A percentile compares a stretch with the other conserved stretches of the same genome.
Conservation (phyloP, 2,888 invertebrate species). For the Tenthredo mesomela region DNA sequence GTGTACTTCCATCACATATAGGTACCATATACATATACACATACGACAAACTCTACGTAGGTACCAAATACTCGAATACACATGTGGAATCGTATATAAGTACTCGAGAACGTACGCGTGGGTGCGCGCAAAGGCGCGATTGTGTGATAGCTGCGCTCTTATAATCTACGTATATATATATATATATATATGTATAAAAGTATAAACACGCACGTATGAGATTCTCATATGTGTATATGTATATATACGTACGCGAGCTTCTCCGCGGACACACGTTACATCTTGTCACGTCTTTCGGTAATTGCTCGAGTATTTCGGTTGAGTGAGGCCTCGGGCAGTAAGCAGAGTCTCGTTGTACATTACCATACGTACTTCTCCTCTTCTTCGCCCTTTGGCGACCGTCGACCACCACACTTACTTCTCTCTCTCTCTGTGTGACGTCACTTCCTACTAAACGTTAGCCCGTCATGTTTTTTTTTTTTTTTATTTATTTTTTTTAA, state of each 20-base stretch:
- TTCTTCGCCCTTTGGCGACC: constrained; percentile 22
- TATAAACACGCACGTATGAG: background rate
- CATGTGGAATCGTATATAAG: background rate
- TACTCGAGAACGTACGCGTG: constrained; percentile 22
- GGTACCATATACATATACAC: background rate
- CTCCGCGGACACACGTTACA: constrained; percentile 29
- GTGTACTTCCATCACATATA: background rate
- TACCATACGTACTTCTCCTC: constrained; percentile 44
- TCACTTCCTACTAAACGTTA: constrained; percentile 74
- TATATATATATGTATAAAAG: too few species aligned
- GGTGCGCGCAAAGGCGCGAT: constrained; percentile 37
- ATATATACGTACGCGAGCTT: background rate
- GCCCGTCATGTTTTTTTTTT: constrained; percentile 57
- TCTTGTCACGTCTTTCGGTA: constrained; percentile 54
- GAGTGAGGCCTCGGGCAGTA: constrained; percentile 27
- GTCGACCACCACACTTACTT: background rate
- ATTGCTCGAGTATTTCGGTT: constrained; percentile 53
- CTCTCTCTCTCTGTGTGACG: constrained; percentile 62
- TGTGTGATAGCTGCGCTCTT: constrained; percentile 12
- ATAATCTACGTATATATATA: background rate
- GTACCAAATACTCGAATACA: background rate
- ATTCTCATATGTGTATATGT: background rate
- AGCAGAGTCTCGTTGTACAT: constrained; percentile 4
- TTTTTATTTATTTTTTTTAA: constrained; percentile 56
- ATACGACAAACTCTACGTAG: background rate